Evolutionary conservation across 2,113 vertebrate genomes (phyloP).

Genomic region (Hiodon tergisus): DNA sequence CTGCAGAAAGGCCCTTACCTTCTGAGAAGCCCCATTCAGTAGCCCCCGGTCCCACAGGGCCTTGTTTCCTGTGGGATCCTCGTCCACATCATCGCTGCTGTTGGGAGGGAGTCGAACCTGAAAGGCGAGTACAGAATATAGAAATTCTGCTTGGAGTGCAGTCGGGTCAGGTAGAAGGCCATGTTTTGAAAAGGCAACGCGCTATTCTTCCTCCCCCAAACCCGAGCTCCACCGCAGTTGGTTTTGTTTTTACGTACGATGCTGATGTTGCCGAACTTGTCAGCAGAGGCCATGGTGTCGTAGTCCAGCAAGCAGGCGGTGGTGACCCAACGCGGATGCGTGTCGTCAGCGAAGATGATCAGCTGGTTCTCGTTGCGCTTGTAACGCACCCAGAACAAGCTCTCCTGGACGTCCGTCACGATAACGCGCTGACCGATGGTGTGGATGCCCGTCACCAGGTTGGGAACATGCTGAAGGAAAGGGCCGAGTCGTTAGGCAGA

Average conservation of each 20-base stretch:
- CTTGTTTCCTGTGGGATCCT: constrained; percentile 97
- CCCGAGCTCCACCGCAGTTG: no score
- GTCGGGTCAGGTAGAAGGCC: neutral
- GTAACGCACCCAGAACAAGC: constrained; percentile 97
- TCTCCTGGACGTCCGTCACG: constrained; percentile 91
- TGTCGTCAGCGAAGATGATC: constrained; percentile 97
- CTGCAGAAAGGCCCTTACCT: constrained; percentile 65
- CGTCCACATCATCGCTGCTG: constrained; percentile 95
- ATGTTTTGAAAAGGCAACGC: neutral
- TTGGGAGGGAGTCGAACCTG: constrained; percentile 93
- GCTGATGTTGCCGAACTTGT: constrained; percentile 98
- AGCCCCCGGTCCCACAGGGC: constrained; percentile 94
- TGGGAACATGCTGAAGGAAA: constrained; percentile 81
- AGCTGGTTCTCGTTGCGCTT: constrained; percentile 95
- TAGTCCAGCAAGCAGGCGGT: constrained; percentile 91
- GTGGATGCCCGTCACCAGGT: constrained; percentile 88
- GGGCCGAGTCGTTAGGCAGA: neutral
- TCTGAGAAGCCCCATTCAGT: constrained; percentile 95
- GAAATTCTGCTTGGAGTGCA: neutral
- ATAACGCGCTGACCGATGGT: constrained; percentile 93
- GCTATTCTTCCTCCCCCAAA: no score
- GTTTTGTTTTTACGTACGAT: constrained; percentile 72
- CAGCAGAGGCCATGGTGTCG: constrained; percentile 90
- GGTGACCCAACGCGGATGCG: constrained; percentile 94
- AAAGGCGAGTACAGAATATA: neutral